phyloP scores from a whole-genome alignment of 2,888 invertebrate species.

The Ypsolopha scabrella region DNA sequence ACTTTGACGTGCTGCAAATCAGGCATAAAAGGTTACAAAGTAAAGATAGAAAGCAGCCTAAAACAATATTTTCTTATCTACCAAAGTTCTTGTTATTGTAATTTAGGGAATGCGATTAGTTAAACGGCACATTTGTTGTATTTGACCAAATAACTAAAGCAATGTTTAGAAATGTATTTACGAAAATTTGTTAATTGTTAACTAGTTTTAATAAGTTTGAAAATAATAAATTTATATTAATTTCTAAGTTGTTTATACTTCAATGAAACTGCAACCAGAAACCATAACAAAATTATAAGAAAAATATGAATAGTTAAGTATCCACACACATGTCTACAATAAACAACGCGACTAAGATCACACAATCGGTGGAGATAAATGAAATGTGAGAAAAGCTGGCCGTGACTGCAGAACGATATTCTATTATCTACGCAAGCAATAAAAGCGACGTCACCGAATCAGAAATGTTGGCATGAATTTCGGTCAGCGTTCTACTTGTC shows the following conservation, averaged over 20 bases:
- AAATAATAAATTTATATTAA: slow-evolving; percentile 28
- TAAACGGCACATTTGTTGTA: not conserved
- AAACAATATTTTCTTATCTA: not conserved
- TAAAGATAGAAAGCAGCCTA: slow-evolving; percentile 19
- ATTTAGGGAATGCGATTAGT: slow-evolving; percentile 1
- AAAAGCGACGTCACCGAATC: slow-evolving; percentile 20
- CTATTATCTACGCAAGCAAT: slow-evolving; percentile 7
- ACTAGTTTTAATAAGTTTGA: slow-evolving; percentile 53
- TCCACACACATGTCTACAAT: not conserved
- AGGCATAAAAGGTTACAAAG: slow-evolving; percentile 24
- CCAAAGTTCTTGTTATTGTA: slow-evolving; percentile 4
- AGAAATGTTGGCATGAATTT: slow-evolving; percentile 53
- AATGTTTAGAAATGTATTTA: not conserved
- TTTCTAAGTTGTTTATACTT: not conserved
- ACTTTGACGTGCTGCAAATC: slow-evolving; percentile 18
- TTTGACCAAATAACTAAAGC: not conserved
- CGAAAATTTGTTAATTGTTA: slow-evolving; percentile 32
- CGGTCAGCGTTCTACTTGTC: slow-evolving; percentile 60
- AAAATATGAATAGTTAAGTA: not conserved
- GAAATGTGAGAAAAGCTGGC: not conserved
- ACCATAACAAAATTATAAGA: not conserved
- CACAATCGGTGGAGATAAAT: not conserved
- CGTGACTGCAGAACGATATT: not conserved
- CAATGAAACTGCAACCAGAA: not conserved
- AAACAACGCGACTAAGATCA: not conserved